phyloP scores from a whole-genome alignment of 2,888 invertebrate genomes.

The Boloria euphrosyne region DNA sequence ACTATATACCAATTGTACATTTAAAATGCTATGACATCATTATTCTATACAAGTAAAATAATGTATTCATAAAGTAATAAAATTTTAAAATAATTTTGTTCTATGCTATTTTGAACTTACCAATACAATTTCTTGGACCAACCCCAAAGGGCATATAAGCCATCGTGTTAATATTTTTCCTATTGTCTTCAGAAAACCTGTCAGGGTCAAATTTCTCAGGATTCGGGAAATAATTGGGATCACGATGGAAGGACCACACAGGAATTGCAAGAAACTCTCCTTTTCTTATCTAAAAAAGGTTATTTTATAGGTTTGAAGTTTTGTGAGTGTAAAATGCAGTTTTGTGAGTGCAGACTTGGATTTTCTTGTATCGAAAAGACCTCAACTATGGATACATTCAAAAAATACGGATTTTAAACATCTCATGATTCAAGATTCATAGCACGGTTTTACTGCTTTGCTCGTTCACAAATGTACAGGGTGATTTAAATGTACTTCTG shows the following conservation, averaged over 20 bases:
- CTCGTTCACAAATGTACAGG: no score
- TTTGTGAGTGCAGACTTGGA: no score
- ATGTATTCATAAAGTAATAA: no score
- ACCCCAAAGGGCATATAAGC: conserved; percentile 77
- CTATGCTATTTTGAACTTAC: conserved; percentile 15
- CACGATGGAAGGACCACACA: conserved; percentile 54
- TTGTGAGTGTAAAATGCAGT: no score
- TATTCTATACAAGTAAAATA: no score
- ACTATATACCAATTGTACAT: neutral
- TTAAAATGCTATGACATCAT: no score
- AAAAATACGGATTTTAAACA: neutral
- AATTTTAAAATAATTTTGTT: no score
- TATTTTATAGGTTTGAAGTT: neutral
- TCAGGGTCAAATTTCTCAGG: conserved; percentile 62
- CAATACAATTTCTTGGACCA: conserved; percentile 83
- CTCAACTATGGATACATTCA: no score
- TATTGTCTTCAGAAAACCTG: conserved; percentile 66
- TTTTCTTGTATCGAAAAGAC: no score
- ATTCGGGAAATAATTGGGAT: conserved; percentile 53
- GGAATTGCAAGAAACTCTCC: conserved; percentile 64
- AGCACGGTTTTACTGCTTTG: no score
- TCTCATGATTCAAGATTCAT: no score
- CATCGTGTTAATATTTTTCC: conserved; percentile 54
- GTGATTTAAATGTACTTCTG: no score
- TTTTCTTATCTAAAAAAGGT: conserved; percentile 52